phyloP scores from a whole-genome alignment of 1,140 invertebrate genomes.

The Conus ventricosus region DNA sequence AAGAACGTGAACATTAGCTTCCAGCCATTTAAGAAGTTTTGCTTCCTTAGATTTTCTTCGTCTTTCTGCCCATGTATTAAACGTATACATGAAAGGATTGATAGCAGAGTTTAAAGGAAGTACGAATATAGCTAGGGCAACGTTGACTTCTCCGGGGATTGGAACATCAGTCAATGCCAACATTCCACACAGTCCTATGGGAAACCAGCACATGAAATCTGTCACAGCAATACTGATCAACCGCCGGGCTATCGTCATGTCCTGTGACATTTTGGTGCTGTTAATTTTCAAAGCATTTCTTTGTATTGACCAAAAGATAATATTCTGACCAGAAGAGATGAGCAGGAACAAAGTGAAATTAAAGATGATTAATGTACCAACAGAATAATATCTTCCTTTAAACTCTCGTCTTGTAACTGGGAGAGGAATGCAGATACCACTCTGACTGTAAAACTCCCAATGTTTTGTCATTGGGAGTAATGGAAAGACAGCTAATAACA shows the following conservation, averaged over 20 bases:
- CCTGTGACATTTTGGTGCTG: background rate
- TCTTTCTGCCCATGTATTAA: background rate
- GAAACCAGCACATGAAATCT: slow-evolving; percentile 43
- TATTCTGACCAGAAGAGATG: slow-evolving; percentile 43
- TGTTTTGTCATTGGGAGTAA: slow-evolving; percentile 24
- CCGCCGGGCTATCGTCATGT: slow-evolving; percentile 42
- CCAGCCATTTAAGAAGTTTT: no score
- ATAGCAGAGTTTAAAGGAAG: slow-evolving; percentile 53
- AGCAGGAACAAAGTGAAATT: slow-evolving; percentile 48
- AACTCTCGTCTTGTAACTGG: slow-evolving; percentile 37
- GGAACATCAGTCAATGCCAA: slow-evolving; percentile 37
- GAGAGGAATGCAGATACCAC: slow-evolving; percentile 48
- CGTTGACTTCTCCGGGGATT: slow-evolving; percentile 47
- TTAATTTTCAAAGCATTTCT: slow-evolving; percentile 6
- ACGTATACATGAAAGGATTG: slow-evolving; percentile 56
- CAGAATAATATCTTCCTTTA: slow-evolving; percentile 45
- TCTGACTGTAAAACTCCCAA: slow-evolving; percentile 49
- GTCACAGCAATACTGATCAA: slow-evolving; percentile 42
- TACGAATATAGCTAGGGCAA: slow-evolving; percentile 49
- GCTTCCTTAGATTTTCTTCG: no score
- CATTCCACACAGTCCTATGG: slow-evolving; percentile 28
- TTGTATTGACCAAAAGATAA: slow-evolving; percentile 42
- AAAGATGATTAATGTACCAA: slow-evolving; percentile 43
- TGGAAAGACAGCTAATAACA: slow-evolving; percentile 39
- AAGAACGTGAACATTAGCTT: no score